Percentiles rank a stretch among this genome's conserved stretches.
These are phyloP conservation scores for Cervus canadensis DNA, from an alignment of 2,113 vertebrate genomes.

Conservation along the genomic window DNA sequence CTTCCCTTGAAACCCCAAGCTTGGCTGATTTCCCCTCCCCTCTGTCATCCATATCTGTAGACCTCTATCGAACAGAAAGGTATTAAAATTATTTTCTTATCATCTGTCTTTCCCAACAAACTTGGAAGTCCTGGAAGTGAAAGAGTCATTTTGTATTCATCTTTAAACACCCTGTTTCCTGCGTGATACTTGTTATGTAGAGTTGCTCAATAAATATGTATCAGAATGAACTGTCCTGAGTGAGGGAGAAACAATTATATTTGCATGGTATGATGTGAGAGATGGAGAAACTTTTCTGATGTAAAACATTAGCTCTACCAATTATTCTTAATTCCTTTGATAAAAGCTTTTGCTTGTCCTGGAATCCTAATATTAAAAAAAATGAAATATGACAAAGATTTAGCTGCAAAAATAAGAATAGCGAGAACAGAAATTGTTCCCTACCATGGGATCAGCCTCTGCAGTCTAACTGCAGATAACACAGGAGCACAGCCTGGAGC, in stretches of 20 bases:
- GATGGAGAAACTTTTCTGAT: not conserved
- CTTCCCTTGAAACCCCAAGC: not conserved
- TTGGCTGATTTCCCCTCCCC: not conserved
- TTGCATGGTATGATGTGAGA: not conserved
- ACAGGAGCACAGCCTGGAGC: not conserved
- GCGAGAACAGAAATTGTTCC: not conserved
- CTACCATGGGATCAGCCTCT: not conserved
- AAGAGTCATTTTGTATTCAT: not conserved
- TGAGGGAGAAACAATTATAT: not conserved
- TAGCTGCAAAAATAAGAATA: not conserved
- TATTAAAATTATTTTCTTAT: not conserved
- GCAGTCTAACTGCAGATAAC: not conserved
- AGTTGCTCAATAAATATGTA: not conserved
- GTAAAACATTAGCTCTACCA: constrained; percentile 17
- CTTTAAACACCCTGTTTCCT: not conserved
- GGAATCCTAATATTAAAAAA: constrained; percentile 33
- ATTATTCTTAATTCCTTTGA: constrained; percentile 37
- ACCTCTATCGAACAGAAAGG: not conserved
- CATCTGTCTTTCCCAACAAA: not conserved
- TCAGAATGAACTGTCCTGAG: not conserved
- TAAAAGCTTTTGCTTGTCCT: not conserved
- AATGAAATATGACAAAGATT: constrained; percentile 23
- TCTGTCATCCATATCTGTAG: not conserved
- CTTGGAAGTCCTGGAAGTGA: not conserved
- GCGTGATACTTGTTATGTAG: not conserved